A percentile compares a stretch with the other conserved stretches of the same genome.
These are phyloP conservation scores for Myocastor coypus DNA, from an alignment of 2,113 vertebrate genomes.

Conservation along the genomic window DNA sequence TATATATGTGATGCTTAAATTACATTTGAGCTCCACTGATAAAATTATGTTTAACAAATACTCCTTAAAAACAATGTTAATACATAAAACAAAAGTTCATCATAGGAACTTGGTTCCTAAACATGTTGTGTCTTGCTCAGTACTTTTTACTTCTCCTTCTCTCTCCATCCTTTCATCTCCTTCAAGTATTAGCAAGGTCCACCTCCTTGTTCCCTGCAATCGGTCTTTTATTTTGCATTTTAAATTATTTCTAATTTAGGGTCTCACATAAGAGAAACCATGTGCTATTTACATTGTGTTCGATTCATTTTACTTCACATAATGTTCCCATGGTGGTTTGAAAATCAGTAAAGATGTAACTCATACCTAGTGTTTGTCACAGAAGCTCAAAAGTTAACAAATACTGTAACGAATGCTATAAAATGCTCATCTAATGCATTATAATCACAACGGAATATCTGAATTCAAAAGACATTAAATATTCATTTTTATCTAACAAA, in stretches of 20 bases:
- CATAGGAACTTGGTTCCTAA: background rate
- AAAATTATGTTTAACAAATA: background rate
- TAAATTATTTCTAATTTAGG: background rate
- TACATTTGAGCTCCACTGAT: background rate
- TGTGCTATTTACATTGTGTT: background rate
- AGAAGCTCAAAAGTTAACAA: conserved; percentile 28
- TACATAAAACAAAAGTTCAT: background rate
- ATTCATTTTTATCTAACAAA: conserved; percentile 37
- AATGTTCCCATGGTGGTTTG: background rate
- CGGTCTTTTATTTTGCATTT: background rate
- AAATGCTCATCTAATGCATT: background rate
- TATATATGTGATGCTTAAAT: background rate
- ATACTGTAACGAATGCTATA: background rate
- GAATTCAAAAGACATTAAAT: conserved; percentile 19
- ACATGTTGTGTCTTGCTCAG: background rate
- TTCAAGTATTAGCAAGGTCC: background rate
- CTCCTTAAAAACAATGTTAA: background rate
- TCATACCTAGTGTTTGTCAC: background rate
- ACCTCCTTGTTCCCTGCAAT: background rate
- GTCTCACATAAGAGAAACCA: background rate
- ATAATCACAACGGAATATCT: background rate
- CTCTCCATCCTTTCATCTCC: background rate
- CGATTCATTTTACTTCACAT: background rate
- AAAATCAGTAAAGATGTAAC: conserved; percentile 49
- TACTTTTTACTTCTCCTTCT: background rate